phyloP scores from a whole-genome alignment of 2,888 invertebrate genomes.

The Tenthredo distinguenda region DNA sequence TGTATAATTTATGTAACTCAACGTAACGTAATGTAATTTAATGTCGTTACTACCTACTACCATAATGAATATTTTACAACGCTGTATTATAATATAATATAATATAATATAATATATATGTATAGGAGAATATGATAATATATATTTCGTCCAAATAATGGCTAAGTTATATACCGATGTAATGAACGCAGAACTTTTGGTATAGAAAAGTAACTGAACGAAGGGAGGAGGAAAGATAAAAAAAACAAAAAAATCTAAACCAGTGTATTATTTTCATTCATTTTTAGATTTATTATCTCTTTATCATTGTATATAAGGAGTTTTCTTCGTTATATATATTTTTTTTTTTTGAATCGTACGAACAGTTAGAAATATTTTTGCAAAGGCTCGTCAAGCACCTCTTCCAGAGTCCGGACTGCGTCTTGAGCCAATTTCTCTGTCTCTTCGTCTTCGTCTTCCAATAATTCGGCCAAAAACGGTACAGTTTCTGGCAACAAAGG shows the following conservation, averaged over 20 bases:
- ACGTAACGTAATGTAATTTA: background rate
- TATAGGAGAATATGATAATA: conserved; percentile 48
- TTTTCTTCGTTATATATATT: no score
- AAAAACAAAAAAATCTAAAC: background rate
- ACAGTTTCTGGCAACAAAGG: conserved; percentile 95
- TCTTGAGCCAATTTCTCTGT: conserved; percentile 90
- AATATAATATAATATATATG: conserved; percentile 60
- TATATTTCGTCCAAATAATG: conserved; percentile 72
- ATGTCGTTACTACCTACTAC: background rate
- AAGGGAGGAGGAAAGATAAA: background rate
- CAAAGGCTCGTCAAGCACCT: conserved; percentile 92
- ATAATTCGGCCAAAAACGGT: conserved; percentile 94
- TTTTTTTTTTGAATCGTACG: background rate
- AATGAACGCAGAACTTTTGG: background rate
- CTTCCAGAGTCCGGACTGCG: conserved; percentile 91
- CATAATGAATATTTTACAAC: conserved; percentile 54
- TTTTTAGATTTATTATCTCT: background rate
- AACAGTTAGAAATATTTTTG: conserved; percentile 89
- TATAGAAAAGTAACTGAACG: background rate
- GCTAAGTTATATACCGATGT: conserved; percentile 66
- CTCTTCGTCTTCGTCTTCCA: conserved; percentile 92
- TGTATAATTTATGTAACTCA: background rate
- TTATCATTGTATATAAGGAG: no score
- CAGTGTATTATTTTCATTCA: background rate
- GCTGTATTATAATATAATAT: conserved; percentile 65